phyloP scores from a whole-genome alignment of 2,888 invertebrate species.

The Coelogynopora nodosa region DNA sequence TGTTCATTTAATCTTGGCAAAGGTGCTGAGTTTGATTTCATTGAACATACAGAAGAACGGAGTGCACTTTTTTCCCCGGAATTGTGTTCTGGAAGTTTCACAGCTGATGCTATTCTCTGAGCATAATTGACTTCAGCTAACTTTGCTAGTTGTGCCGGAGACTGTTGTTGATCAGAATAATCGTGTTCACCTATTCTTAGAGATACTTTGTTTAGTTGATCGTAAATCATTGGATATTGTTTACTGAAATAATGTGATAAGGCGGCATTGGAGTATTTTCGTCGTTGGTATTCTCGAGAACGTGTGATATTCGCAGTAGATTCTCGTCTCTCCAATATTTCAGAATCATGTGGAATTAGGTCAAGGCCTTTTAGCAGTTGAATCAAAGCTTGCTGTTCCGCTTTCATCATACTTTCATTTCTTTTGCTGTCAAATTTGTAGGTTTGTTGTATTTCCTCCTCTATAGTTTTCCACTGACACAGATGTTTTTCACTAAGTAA shows the following conservation, averaged over 20 bases:
- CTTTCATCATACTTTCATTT: not conserved
- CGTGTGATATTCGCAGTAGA: not conserved
- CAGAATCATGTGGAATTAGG: not conserved
- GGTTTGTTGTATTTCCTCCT: not conserved
- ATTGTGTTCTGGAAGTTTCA: not conserved
- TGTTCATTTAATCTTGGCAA: too few species aligned
- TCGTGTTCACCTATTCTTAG: too few species aligned
- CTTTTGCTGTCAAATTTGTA: not conserved
- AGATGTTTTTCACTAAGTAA: not conserved
- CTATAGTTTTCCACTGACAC: not conserved
- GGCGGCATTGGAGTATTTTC: not conserved
- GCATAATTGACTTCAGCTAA: not conserved
- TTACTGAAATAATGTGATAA: not conserved
- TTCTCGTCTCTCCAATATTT: not conserved
- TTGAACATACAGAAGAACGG: not conserved
- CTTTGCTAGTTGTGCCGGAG: not conserved
- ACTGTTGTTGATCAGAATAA: not conserved
- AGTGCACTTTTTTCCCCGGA: not conserved
- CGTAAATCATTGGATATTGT: not conserved
- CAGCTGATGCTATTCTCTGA: not conserved
- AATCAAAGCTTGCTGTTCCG: not conserved
- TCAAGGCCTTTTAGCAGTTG: not conserved
- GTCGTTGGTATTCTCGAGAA: not conserved
- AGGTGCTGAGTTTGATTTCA: not conserved
- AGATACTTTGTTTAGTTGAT: too few species aligned